Conservation (phyloP, 2,888 invertebrate genomes). For the Phalera bucephala region DNA sequence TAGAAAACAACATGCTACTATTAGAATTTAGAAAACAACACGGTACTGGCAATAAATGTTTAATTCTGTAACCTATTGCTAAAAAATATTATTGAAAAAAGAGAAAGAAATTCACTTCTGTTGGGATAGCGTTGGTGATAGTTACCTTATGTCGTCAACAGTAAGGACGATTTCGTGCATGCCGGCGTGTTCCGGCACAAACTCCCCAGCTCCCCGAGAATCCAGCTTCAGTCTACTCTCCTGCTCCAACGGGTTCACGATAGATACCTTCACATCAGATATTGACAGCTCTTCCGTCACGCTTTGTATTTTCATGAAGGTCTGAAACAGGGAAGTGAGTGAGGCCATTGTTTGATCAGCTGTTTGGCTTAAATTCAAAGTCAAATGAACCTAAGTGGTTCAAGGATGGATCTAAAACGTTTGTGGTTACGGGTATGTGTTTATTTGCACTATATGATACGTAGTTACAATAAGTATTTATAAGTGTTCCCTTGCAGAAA, state of each 20-base stretch:
- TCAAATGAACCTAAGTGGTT: slow-evolving; percentile 11
- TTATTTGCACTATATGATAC: no score
- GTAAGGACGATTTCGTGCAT: slow-evolving; percentile 93
- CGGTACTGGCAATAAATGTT: no score
- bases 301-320: slow-evolving; percentile 90
- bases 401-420: slow-evolving; percentile 8
- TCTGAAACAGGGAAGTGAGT: slow-evolving; percentile 76
- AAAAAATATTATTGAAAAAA: no score
- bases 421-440: no score
- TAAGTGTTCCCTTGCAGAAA: no score
- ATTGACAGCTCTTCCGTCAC: slow-evolving; percentile 87
- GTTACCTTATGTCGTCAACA: slow-evolving; percentile 83
- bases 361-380: slow-evolving; percentile 18
- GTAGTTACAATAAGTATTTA: no score
- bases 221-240: slow-evolving; percentile 85
- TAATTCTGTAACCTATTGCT: no score
- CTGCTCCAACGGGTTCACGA: slow-evolving; percentile 90
- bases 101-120: no score
- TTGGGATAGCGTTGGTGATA: slow-evolving; percentile 9
- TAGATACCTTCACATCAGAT: slow-evolving; percentile 88
- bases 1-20: no score
- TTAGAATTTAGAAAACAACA: no score
- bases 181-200: slow-evolving; percentile 94
- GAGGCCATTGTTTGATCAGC: slow-evolving; percentile 19
- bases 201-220: slow-evolving; percentile 90